Base-by-base conservation (phyloP, 2,797 vertebrate species). In the Artibeus lituratus region DNA sequence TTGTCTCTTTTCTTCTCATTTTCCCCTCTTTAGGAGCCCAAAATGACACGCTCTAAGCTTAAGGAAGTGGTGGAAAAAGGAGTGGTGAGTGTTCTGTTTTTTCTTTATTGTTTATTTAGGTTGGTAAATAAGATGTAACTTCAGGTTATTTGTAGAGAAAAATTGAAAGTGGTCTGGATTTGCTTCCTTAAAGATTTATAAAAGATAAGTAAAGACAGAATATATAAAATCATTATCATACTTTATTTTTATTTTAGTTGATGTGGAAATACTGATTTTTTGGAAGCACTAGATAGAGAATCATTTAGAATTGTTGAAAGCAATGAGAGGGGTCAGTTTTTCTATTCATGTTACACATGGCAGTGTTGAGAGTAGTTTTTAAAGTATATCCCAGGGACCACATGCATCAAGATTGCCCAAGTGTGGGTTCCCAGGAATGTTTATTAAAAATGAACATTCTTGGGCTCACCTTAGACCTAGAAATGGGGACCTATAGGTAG, bases 11-110 rank as follows among this genome's bases (percentile, higher is more conserved):
- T 82, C 47, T 94, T 96, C 39, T 37, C 4, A 19, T 62, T 91
- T 96, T 80, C 89, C 32, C 9, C 76, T 90, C 47, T 51, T 82
- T 96, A 99, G 99, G 99, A 99, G 90, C 99, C 99, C 37, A 99
- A 99, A 98, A 99, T 99, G 99, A 99, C 99, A 24, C 99, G 99
- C 47, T 99, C 99, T 87, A 99, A 99, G 94, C 98, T 99, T 77
- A 99, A 99, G 95, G 99, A 99, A 90, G 99, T 99, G 11, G 99
- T 99, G 57, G 99, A 99, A 97, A 99, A 99, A 96, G 99, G 99
- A 93, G 99, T 99, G 99, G 99, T 99, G 62, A 99, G 98, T 98
- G 35, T 88, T 1, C 80, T 89, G 21, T 32, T 77, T 72, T 91
- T n/a, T 72, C 42, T 35, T 73, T 62, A 59, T 82, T 86, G 11